Base-by-base conservation (phyloP, 1,140 invertebrate species). In the Pantala flavescens region DNA sequence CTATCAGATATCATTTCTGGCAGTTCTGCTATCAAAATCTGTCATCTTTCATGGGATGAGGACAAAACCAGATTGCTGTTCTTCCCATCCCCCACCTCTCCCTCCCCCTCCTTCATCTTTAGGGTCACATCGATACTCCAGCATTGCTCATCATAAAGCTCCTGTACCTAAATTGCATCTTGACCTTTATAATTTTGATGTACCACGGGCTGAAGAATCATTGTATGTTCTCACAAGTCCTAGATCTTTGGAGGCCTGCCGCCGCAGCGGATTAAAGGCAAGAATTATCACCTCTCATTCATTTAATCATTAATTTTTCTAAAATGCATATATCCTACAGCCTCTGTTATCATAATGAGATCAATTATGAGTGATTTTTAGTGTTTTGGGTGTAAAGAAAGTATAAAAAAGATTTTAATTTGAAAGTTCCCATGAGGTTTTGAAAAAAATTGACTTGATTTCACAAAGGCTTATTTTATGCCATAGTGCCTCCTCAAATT, bases 171-270 rank as follows among this genome's bases (percentile, higher is more conserved):
- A 63, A 63, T 63, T 63, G 12, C 49, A 78, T 76, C 74, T 81
- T 78, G 82, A 84, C 77, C 79, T 86, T 9, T 81, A 83, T 74
- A 86, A 86, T 78, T 85, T 86, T 78, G 84, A 86, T 72, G 81
- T 82, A 73, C 78, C 80, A 24, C 78, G 81, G 36, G 84, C 82
- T 78, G 82, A 82, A 73, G 79, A 82, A 74, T 83, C 81, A 74
- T 84, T 83, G 75, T 87, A 86, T 81, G 82, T 87, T 2, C 77
- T 87, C 43, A 87, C 86, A 7, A 87, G 85, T 79, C 86, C 86
- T 42, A 78, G 85, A 73, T 87, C 85, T 23, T 77, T 87, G 28
- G 84, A 85, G 77, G 85, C 86, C 36, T 86, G 85, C 78, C 80
- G 82, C 10, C 81, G 81, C 76, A 80, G 85, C 36, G 82, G 81